Percentiles rank a stretch among this genome's conserved stretches.
These are phyloP conservation scores for Neoscelio sp. DNA, from an alignment of 2,888 invertebrate species.

Conservation along the genomic window DNA sequence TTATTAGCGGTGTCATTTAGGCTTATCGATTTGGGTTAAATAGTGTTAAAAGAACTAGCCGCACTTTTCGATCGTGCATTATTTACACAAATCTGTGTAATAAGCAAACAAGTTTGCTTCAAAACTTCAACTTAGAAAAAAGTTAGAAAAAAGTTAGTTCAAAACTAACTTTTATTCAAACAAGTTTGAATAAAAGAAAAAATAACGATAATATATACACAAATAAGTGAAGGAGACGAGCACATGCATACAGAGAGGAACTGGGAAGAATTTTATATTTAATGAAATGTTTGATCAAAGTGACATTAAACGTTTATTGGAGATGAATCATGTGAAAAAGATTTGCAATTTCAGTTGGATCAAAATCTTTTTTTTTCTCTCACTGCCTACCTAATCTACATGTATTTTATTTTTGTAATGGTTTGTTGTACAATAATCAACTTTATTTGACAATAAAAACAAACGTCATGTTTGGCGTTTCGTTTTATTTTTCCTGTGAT, in stretches of 20 bases:
- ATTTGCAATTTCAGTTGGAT: not conserved
- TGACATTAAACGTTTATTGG: too few relatives aligned
- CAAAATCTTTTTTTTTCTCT: constrained; percentile 34
- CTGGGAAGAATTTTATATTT: not conserved
- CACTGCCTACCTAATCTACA: constrained; percentile 50
- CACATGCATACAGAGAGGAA: constrained; percentile 7
- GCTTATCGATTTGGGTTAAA: constrained; percentile 33
- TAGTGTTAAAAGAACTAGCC: constrained; percentile 24
- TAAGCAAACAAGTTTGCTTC: too few relatives aligned
- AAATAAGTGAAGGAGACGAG: not conserved
- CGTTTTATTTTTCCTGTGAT: constrained; percentile 1
- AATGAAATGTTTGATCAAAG: too few relatives aligned
- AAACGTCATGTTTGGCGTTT: constrained; percentile 3
- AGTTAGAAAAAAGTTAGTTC: too few relatives aligned
- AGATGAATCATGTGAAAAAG: too few relatives aligned
- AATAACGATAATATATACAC: too few relatives aligned
- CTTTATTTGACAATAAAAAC: constrained; percentile 50
- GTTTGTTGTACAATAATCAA: constrained; percentile 54
- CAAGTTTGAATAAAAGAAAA: too few relatives aligned
- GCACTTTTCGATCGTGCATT: constrained; percentile 23
- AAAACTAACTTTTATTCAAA: too few relatives aligned
- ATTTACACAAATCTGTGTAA: too few relatives aligned
- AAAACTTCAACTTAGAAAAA: too few relatives aligned
- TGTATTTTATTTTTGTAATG: constrained; percentile 63
- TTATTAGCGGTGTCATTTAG: constrained; percentile 12